Evolutionary conservation across 2,797 vertebrate genomes (phyloP).

Genomic region (Neomorphus geoffroyi): DNA sequence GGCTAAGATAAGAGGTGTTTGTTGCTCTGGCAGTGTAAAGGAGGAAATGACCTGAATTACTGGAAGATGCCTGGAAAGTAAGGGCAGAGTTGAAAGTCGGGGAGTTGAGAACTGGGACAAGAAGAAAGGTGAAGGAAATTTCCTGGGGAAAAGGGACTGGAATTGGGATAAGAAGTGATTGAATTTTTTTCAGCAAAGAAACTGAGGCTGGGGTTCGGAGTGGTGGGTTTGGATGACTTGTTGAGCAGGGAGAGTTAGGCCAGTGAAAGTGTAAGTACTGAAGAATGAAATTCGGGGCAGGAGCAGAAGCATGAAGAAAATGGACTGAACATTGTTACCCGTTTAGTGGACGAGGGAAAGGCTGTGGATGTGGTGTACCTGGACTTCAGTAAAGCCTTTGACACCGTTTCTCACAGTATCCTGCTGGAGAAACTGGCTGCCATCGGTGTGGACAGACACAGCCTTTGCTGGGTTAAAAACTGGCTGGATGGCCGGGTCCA

Average conservation of each 20-base stretch:
- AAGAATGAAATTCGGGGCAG: not conserved
- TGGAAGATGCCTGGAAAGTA: not conserved
- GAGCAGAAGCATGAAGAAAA: not conserved
- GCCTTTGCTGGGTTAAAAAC: no score
- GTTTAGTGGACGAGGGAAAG: no score
- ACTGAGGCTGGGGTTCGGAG: not conserved
- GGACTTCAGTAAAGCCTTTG: no score
- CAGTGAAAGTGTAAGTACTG: not conserved
- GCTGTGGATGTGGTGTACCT: no score
- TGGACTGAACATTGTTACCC: not conserved
- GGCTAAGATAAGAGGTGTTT: not conserved
- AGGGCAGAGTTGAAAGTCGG: not conserved
- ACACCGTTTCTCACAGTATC: no score
- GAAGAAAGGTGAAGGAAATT: not conserved
- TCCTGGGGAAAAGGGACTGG: not conserved
- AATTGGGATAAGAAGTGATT: not conserved
- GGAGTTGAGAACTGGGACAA: not conserved
- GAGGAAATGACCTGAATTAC: not conserved
- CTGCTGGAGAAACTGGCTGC: no score
- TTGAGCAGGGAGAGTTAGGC: not conserved
- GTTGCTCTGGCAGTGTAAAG: constrained; percentile 1
- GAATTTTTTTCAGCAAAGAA: not conserved
- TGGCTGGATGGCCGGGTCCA: no score
- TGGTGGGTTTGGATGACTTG: not conserved
- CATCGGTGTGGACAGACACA: no score